Base-by-base conservation (phyloP, 2,797 vertebrate species). In the Pampus argenteus region DNA sequence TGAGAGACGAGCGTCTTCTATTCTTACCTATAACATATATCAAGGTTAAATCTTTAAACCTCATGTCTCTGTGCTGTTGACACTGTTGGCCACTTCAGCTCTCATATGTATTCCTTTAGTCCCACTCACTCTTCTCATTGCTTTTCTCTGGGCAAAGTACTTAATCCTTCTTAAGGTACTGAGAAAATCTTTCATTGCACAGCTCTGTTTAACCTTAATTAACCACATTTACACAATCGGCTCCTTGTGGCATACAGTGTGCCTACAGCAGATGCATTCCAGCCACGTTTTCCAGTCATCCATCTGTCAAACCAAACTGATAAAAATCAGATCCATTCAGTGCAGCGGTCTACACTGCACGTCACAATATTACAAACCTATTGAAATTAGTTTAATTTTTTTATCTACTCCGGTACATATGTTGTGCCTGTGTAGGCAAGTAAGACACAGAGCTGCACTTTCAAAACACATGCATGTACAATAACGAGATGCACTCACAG, bases 151-250 rank as follows among this genome's bases (percentile, higher is more conserved):
- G n/a, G 25, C 48, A 34, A 17, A 6, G 2, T 25, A 50, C 47
- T 66, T 79, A 81, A 79, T 68, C 76, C 78, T 48, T 60, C 65
- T 76, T 65, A 76, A 62, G 47, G 51, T 51, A 31, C 49, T 40
- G 40, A 45, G 42, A 61, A 57, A 67, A 76, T 57, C 72, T 45
- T 54, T 76, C 34, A 73, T 48, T 49, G 18, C 11, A 25, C 40
- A 62, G 60, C 51, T 52, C 28, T 15, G 22, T 34, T 77, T 72
- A 40, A 48, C 82, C 38, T 65, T 69, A 47, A 82, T 76, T 57
- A 79, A 72, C 52, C 11, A 23, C 60, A 42, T 66, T 65, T 54
- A 61, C 47, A 70, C 54, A 66, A 66, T 23, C 54, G 34, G 22
- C 22, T 47, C 20, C 25, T 17, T 38, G 23, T 6, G 23, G 17